Conservation (phyloP, 2,888 invertebrate genomes). For the Zygothrica quintamaculata region DNA sequence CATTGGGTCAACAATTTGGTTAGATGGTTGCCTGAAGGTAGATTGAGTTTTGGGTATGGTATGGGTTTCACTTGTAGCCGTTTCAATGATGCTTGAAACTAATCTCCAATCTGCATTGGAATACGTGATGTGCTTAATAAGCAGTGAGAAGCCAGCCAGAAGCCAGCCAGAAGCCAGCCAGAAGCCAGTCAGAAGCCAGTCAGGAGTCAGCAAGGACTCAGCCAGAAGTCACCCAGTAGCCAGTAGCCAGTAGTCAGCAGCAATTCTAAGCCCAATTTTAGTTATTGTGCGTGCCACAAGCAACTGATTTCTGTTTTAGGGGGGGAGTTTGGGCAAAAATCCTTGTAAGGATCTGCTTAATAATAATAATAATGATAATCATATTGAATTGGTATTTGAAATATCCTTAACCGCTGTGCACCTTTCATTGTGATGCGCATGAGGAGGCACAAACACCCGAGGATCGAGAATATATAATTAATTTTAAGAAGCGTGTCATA, state of each 20-base stretch:
- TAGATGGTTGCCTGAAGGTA: conserved; percentile 28
- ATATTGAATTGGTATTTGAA: too few species aligned
- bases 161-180: neutral
- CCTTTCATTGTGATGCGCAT: conserved; percentile 86
- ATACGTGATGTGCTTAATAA: conserved; percentile 74
- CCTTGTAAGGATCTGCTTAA: conserved; percentile 5
- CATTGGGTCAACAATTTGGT: conserved; percentile 60
- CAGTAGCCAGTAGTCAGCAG: too few species aligned
- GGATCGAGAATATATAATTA: conserved; percentile 88
- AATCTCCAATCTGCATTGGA: conserved; percentile 76
- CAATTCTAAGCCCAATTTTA: neutral
- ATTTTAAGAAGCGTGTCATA: conserved; percentile 90
- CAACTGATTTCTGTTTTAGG: conserved; percentile 15
- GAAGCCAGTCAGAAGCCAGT: neutral
- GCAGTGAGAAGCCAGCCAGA: conserved; percentile 25
- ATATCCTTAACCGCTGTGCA: conserved; percentile 84
- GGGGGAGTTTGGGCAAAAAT: neutral
- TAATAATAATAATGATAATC: too few species aligned
- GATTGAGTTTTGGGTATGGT: too few species aligned
- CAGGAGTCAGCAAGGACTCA: conserved; percentile 23
- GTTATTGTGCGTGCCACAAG: conserved; percentile 30
- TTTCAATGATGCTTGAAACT: conserved; percentile 65
- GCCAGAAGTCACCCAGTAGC: neutral
- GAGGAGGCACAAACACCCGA: conserved; percentile 85
- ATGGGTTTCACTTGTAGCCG: conserved; percentile 14